Evolutionary conservation across 2,888 invertebrate genomes (phyloP), one percentile per base, ranked within the genome.

Genomic region (Villa cingulata): DNA sequence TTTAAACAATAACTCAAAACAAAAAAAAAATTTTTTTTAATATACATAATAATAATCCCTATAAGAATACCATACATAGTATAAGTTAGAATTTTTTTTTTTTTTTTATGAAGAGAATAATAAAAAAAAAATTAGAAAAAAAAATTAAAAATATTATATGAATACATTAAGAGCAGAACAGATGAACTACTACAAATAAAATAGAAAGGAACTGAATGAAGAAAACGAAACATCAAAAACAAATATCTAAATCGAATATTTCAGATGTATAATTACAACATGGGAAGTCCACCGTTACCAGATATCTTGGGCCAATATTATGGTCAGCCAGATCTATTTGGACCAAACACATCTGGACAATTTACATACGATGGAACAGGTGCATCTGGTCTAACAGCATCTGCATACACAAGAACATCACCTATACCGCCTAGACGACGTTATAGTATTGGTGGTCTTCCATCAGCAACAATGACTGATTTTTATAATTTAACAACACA

Each of bases 241-340:
- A 48, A 45, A 45, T 52, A 48, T 46, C 48, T 48, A 50, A 64
- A 68, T 64, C 65, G 64, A 62, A 66, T 62, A 63, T 69, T 70
- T 68, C 70, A 70, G 69, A 70, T 70, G 67, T 70, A 66, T 63
- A 64, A 65, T 65, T 65, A 62, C 63, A 66, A 59, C 62, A 58
- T 61, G 55, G 65, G 68, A 60, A 67, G 68, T 55, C 67, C 69
- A 55, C 66, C 68, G 57, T 58, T 68, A 58, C 65, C 66, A 55
- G 68, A 69, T 56, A 67, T 52, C 37, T 43, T 68, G 54, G 68
- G 67, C 54, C 65, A 64, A 56, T 66, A 65, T 55, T 66, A 66
- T 43, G 40, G 46, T 46, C 51, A 48, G 41, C 44, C 48, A 47
- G 66, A 68, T 37, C 58, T 64, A 40, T 67, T 64, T 52, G 64